Base-by-base conservation (phyloP, 2,797 vertebrate genomes). In the Rhynchonycteris naso region DNA sequence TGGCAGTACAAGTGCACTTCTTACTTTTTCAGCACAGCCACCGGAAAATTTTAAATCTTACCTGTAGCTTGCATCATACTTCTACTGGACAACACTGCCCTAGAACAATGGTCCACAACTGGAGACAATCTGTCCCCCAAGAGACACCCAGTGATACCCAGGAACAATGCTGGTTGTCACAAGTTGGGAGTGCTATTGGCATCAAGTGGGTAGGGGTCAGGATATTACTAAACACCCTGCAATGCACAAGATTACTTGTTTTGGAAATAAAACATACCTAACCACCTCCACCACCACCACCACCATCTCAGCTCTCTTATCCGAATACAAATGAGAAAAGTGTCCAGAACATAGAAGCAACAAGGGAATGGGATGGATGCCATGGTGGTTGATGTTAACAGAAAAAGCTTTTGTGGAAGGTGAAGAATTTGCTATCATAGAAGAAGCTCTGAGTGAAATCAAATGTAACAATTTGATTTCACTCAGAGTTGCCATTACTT, bases 21-120 rank as follows among this genome's bases (percentile, higher is more conserved):
- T 72, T 50, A 78, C 4, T 50, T 33, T 66, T 86, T 86, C 81
- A 75, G 33, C 11, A 7, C 21, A 30, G 52, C 33, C 90, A 74
- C 72, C n/a, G 86, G 59, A 93, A 84, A 95, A 47, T 22, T 75
- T 79, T n/a, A n/a, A 82, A 38, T 88, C 83, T 69, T 28, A 69
- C 13, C n/a, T 65, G 47, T 52, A 14, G 65, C 21, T 85, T 86
- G 12, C 24, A 72, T n/a, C 72, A 43, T 61, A 86, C 52, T 79
- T 92, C 69, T 76, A n/a, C 2, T 87, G 75, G 54, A 79, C 7
- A 87, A 19, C 5, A 78, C 11, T 56, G 28, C n/a, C 86, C 33
- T 38, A 63, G 52, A 80, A 76, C n/a, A 94, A 33, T n/a, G 18
- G 28, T 83, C 58, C 38, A 94, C 56, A 91, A 56, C 12, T 38